These are phyloP conservation scores for Bagarius yarrelli DNA, from an alignment of 2,113 vertebrate species.

Conservation along the genomic window DNA sequence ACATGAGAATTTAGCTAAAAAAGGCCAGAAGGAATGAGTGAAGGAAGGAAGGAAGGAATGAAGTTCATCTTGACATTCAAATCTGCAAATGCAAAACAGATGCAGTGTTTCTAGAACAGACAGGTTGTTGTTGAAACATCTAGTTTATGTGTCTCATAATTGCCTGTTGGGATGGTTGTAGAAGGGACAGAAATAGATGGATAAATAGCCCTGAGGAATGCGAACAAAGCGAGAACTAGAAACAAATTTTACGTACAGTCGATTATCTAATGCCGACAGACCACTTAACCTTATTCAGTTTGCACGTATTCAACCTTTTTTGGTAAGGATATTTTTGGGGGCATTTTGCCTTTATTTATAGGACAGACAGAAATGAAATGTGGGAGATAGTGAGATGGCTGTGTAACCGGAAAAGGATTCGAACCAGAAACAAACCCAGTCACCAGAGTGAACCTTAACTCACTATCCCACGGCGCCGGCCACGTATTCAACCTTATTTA, in stretches of 20 bases:
- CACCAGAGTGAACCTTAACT: too few relatives aligned
- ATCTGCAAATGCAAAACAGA: constrained; percentile 22
- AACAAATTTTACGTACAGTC: not conserved
- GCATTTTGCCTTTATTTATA: too few relatives aligned
- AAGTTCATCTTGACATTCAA: constrained; percentile 8
- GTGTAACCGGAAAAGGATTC: too few relatives aligned
- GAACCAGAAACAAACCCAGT: too few relatives aligned
- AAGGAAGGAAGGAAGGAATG: constrained; percentile 13
- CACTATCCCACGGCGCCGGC: too few relatives aligned
- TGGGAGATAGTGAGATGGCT: too few relatives aligned
- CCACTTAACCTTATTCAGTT: not conserved
- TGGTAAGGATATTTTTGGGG: too few relatives aligned
- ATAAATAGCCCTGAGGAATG: not conserved
- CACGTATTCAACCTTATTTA: not conserved
- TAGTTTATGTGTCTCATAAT: not conserved
- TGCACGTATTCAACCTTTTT: not conserved
- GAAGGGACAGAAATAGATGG: not conserved
- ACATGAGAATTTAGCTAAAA: not conserved
- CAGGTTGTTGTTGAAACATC: not conserved
- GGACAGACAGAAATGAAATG: too few relatives aligned
- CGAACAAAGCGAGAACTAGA: not conserved
- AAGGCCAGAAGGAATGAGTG: constrained; percentile 13
- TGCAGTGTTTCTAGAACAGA: not conserved
- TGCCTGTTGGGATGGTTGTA: not conserved
- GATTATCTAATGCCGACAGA: not conserved